Evolutionary conservation across 35 echinoderm and acorn worm genomes (phyloP).

Genomic region (Heliocidaris tuberculata): DNA sequence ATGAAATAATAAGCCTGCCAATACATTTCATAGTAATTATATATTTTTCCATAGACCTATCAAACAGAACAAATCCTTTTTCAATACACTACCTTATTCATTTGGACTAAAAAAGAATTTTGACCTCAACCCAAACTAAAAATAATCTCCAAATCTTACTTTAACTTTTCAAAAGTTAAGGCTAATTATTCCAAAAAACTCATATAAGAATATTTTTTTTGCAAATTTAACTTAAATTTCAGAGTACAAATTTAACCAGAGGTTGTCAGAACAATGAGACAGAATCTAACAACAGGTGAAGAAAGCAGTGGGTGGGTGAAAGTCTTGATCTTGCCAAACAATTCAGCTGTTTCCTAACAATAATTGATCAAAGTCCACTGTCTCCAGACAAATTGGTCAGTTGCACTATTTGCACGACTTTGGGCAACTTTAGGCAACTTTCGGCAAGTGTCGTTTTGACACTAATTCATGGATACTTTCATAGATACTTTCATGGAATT

Average conservation of each 20-base stretch:
- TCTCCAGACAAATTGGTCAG: background rate
- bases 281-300: background rate
- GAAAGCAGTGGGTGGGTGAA: background rate
- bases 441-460: background rate
- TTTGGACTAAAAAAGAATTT: too few relatives aligned
- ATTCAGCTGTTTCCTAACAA: constrained; percentile 17
- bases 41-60: too few relatives aligned
- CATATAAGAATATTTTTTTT: too few relatives aligned
- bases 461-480: background rate
- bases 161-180: too few relatives aligned
- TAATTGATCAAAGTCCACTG: background rate
- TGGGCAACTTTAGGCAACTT: background rate
- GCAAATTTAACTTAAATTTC: background rate
- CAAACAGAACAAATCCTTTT: too few relatives aligned
- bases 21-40: too few relatives aligned
- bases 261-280: background rate
- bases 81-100: too few relatives aligned
- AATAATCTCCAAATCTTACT: too few relatives aligned
- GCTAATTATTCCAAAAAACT: too few relatives aligned
- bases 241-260: background rate
- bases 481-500: background rate
- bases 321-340: background rate
- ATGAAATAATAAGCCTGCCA: too few relatives aligned
- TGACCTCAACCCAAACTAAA: too few relatives aligned
- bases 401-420: background rate